Conservation (phyloP, 1,140 invertebrate species). For the Ladona fulva region DNA sequence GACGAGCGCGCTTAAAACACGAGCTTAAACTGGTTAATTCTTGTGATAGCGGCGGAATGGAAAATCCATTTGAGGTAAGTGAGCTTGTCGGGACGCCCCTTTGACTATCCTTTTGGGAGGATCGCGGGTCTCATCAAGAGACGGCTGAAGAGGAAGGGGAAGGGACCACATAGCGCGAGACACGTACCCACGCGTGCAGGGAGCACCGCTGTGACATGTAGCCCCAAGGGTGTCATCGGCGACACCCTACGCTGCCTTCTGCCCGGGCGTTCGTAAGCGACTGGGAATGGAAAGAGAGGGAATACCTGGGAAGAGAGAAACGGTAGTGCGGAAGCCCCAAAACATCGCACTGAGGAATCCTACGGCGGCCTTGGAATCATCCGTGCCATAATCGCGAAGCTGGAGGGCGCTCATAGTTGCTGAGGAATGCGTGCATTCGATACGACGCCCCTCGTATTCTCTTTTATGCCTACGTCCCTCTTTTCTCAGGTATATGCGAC, state of each 20-base stretch:
- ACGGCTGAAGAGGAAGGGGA: neutral
- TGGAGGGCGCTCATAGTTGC: too few relatives aligned
- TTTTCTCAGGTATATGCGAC: too few relatives aligned
- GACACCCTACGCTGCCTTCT: neutral
- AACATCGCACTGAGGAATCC: neutral
- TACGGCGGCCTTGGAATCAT: neutral
- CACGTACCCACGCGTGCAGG: neutral
- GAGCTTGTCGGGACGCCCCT: neutral
- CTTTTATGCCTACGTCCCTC: too few relatives aligned
- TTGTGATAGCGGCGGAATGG: neutral
- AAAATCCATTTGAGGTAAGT: neutral
- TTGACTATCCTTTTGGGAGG: neutral
- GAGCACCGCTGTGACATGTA: neutral
- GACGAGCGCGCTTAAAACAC: neutral
- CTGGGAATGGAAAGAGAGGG: neutral
- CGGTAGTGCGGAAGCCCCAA: neutral
- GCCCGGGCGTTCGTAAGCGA: neutral
- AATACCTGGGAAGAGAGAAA: neutral
- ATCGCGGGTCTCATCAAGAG: neutral
- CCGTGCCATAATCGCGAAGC: too few relatives aligned
- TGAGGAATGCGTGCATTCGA: too few relatives aligned
- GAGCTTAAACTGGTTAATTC: neutral
- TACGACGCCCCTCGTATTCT: too few relatives aligned
- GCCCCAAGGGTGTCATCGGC: neutral
- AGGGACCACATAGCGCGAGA: neutral